Percentiles rank a stretch among this genome's conserved stretches.
These are phyloP conservation scores for Zoanthus sansibaricus DNA, from an alignment of 92 coral and sea anemone genomes.

Conservation along the genomic window DNA sequence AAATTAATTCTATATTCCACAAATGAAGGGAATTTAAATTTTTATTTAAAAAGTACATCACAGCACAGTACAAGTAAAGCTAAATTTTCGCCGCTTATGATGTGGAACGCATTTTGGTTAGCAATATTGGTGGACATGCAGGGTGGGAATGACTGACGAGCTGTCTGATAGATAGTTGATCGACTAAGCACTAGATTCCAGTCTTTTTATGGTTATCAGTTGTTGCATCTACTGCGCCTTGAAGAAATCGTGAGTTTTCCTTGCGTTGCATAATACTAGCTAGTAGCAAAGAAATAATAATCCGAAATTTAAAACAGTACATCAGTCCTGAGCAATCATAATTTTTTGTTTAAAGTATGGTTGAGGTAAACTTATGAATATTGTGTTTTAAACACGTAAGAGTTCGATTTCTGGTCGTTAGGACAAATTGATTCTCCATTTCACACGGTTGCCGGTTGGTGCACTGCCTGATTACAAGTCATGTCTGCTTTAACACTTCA, in stretches of 20 bases:
- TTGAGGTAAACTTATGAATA: background rate
- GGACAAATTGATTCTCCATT: background rate
- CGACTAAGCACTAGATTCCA: background rate
- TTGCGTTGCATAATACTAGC: background rate
- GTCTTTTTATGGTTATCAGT: background rate
- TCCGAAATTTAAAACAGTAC: no score
- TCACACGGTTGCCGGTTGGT: background rate
- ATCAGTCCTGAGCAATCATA: background rate
- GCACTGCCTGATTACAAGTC: background rate
- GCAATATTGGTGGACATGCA: no score
- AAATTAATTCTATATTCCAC: no score
- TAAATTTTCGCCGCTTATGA: no score
- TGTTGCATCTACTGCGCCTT: background rate
- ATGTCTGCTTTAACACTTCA: slow-evolving; percentile 5
- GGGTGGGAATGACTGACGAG: no score
- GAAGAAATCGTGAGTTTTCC: background rate
- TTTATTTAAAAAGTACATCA: no score
- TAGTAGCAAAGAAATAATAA: background rate
- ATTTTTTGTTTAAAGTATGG: background rate
- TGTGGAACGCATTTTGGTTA: no score
- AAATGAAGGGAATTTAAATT: no score
- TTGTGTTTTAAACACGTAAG: background rate
- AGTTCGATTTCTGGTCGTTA: background rate
- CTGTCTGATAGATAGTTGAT: background rate
- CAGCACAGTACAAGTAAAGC: no score